Evolutionary conservation across 37 sponge, comb jelly and placozoan genomes (phyloP), one percentile per base, ranked within the genome.

Genomic region (Tethya wilhelma): DNA sequence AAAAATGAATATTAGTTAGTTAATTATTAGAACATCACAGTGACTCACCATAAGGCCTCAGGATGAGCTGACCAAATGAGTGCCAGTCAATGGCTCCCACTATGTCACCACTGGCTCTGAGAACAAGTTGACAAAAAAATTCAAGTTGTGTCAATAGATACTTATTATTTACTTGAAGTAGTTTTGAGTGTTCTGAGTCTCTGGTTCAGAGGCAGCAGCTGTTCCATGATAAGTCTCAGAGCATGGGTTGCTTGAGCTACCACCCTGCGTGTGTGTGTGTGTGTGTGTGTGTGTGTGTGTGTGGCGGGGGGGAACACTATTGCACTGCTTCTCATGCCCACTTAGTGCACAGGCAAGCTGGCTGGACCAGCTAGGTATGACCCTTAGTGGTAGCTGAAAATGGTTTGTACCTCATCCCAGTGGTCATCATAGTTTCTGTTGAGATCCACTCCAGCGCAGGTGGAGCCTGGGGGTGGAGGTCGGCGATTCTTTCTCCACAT

Each of bases 41-140:
- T 34, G 17, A 53, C 70, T 65, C 36, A 80, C 91, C 91, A 56
- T 73, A 91, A 20, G 93, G 88, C 5, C 93, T 38, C 49, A 91
- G 73, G 40, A 91, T 91, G n/a, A 91, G 88, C 56, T 91, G 88
- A 32, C 81, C 59, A 55, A 63, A 91, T 34, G 93, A 87, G 69
- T 91, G 93, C 83, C 84, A 91, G 80, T 91, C 93, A 65, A 91
- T 91, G 23, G 88, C 93, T 22, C 80, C 93, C 39, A 91, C 58
- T 60, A 91, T 79, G 28, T 29, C 40, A 23, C 67, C 74, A 22
- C 57, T 42, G 8, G 46, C 34, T 59, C 91, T 86, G 49, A 56
- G 33, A n/a, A 59, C 2, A 49, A 6, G 34, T 71, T 44, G 29
- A 71, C 19, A 67, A n/a, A n/a, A n/a, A n/a, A n/a, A n/a, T n/a